Base-by-base conservation (phyloP, 2,888 invertebrate genomes). In the Calephelis perditalis region DNA sequence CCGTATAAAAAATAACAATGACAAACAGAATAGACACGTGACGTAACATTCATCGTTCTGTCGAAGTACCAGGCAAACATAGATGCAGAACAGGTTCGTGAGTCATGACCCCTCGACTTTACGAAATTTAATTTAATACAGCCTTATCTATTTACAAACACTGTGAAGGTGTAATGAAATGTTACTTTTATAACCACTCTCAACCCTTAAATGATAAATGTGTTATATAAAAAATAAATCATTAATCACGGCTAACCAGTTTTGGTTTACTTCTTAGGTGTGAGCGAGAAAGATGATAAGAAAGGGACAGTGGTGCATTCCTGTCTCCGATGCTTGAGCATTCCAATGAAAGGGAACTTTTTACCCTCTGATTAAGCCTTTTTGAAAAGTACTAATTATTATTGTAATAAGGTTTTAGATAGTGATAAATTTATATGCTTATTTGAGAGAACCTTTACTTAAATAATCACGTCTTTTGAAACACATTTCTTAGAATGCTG, bases 181-280 rank as follows among this genome's bases (percentile, higher is more conserved):
- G 65, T 77, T 83, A 80, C 84, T 82, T 84, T 74, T 71, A 74
- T 73, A 73, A 74, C 69, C 73, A 74, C 70, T 76, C 60, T 59
- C 77, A 75, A 74, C 69, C 69, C 71, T 69, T 64, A 65, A 68
- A 67, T 63, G 72, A 63, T 72, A 69, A 75, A 79, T 77, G 60
- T 63, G 59, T 40, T 57, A 36, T 56, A 65, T 67, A 68, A 79
- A 80, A 73, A 69, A 63, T 63, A 70, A 73, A 66, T 70, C 77
- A 85, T 87, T 85, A 84, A 86, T 87, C 87, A 86, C 79, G 74
- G 69, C 67, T 80, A 86, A 86, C 86, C 77, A 79, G 84, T 83
- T 82, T 68, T 65, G 68, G 67, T 67, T 65, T 65, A 63, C 61
- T 64, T 63, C 60, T 52, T 12, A 64, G 54, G 73, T 63, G 58